Conservation (phyloP, 2,888 invertebrate genomes). For the Chorisops tibialis region DNA sequence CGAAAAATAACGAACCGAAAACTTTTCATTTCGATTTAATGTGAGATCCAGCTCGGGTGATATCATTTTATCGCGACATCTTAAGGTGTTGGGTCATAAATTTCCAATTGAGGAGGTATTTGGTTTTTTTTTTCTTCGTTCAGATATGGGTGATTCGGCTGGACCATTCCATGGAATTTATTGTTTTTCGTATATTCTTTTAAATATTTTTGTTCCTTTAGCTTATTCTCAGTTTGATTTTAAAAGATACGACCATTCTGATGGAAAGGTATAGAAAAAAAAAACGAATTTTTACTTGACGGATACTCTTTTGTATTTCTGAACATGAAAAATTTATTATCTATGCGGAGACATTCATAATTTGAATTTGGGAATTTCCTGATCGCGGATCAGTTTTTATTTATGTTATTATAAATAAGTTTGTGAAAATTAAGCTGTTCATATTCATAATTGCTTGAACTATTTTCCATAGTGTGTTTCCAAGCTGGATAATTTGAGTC, state of each 20-base stretch:
- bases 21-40: constrained; percentile 8
- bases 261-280: constrained; percentile 13
- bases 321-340: constrained; percentile 13
- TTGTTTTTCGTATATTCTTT: neutral
- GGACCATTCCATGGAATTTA: constrained; percentile 12
- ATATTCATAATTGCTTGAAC: no score
- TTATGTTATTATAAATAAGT: no score
- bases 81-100: constrained; percentile 21
- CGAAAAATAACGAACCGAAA: neutral
- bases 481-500: no score
- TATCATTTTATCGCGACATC: constrained; percentile 17
- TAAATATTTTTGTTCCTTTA: neutral
- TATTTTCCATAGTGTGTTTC: no score
- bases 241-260: constrained; percentile 6
- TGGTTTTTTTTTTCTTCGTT: neutral
- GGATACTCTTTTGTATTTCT: constrained; percentile 9
- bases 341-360: constrained; percentile 13
- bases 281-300: neutral
- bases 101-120: constrained; percentile 19
- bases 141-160: neutral
- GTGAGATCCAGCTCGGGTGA: constrained; percentile 1
- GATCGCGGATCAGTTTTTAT: neutral
- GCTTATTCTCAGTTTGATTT: neutral
- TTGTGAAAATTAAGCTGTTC: no score
- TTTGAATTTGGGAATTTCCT: constrained; percentile 10